Evolutionary conservation across 1,140 invertebrate genomes (phyloP), one percentile per base, ranked within the genome.

Genomic region (Nymphalis io): DNA sequence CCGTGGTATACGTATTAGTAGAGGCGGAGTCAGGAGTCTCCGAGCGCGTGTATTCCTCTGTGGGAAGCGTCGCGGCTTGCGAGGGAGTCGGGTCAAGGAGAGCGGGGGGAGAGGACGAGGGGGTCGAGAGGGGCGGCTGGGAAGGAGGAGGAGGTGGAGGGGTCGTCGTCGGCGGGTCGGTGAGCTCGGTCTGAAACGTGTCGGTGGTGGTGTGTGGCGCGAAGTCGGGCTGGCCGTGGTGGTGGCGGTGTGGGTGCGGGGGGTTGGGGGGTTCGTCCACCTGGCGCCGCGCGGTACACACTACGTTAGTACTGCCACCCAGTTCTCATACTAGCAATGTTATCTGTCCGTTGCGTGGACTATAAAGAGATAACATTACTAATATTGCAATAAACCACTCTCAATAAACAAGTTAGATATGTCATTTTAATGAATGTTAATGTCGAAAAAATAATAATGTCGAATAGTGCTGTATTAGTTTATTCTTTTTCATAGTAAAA

Each of bases 1-100:
- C 88, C 72, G 85, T 86, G 73, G 81, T 84, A 87, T 85, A 89
- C 79, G 82, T 83, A 89, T 90, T 89, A 89, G 89, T 83, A 79
- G 82, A 74, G 77, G 86, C 74, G 79, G 76, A 73, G 79, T 87
- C 88, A 74, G 81, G 81, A 76, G 81, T 86, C 67, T 87, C 88
- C 83, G 57, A 67, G 59, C 61, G 72, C 68, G 81, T 77, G 70
- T 71, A 69, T 42, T 85, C 82, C 68, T 86, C 84, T 70, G 81
- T 80, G 68, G 83, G 58, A 75, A 79, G 57, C 73, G 76, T 61
- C 53, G 66, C 48, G 59, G 66, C 72, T 68, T 65, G 61, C 61
- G 69, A 42, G 55, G 64, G 55, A 57, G 68, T 59, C 20, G 48
- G 58, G 60, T 57, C 8, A 51, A 59, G 23, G 70, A 23, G 20